Evolutionary conservation across 2,797 vertebrate species (phyloP).

Genomic region (Monodelphis domestica): DNA sequence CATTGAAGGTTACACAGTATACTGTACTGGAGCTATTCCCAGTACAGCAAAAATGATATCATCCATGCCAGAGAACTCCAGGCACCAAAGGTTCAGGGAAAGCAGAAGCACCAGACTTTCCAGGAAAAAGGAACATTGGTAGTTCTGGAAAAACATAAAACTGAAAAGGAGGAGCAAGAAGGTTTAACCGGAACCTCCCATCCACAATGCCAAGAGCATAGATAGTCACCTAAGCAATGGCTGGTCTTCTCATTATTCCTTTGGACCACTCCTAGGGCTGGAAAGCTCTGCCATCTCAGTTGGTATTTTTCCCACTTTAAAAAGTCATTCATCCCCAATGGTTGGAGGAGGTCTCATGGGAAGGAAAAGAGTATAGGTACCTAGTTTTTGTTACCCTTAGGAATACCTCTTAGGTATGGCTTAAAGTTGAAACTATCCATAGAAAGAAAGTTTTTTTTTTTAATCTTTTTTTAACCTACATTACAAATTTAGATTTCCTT

Average conservation of each 20-base stretch:
- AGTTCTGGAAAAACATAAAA: background rate
- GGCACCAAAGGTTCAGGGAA: conserved; percentile 5
- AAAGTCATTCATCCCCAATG: background rate
- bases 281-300: rapidly evolving
- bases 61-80: background rate
- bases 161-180: background rate
- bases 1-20: conserved; percentile 1
- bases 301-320: background rate
- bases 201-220: background rate
- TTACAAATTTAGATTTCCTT: background rate
- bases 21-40: background rate
- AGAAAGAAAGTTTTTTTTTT: background rate
- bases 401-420: background rate
- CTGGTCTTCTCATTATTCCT: background rate
- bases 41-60: background rate
- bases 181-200: rapidly evolving
- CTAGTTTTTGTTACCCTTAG: background rate
- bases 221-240: background rate
- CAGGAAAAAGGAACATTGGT: conserved; percentile 43
- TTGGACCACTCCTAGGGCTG: background rate
- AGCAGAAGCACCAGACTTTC: conserved; percentile 12
- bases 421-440: background rate
- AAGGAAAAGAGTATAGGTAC: background rate
- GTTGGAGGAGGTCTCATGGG: background rate
- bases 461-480: too few species aligned